Evolutionary conservation across 2,797 vertebrate species (phyloP), one percentile per base, ranked within the genome.

Genomic region (Sebastes paucispinis): DNA sequence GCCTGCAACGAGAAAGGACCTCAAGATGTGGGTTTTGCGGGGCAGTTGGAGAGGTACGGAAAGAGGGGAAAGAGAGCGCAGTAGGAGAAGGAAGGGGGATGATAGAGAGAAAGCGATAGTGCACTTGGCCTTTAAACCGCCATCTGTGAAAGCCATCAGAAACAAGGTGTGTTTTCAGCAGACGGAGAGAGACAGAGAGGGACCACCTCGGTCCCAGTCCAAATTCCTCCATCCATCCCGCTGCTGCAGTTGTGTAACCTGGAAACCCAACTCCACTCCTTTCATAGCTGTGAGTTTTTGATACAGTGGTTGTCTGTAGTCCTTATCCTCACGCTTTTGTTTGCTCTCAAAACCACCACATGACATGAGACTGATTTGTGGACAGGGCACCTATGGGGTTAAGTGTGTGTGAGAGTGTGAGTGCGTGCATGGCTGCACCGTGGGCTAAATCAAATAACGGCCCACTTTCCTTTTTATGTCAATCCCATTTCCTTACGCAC

Each of bases 131-230:
- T 86, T 89, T 65, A 91, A 89, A 87, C 72, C 22, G 25, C 80
- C 90, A 82, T 92, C 92, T 96, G 95, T 86, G 65, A 93, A 95
- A 94, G 77, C 76, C 80, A 94, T 96, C 81, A 93, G 83, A 50
- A 47, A 39, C 62, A 88, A 94, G 91, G 88, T 93, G 92, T 88
- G 86, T 87, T 93, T 91, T 86, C 76, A 90, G 67, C 67, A 85
- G 75, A 80, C 34, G 57, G 43, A 73, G 71, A 75, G 67, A 79
- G 60, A 64, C 55, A 55, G 72, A 77, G 68, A 78, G 83, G 67
- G 83, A 89, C 39, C 68, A 36, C 70, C 73, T 81, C 72, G n/a
- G 52, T 83, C 75, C 74, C 72, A 65, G 80, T 75, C 75, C 65
- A 72, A 72, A 90, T 90, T 89, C 83, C 87, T 88, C 59, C 2